These are phyloP conservation scores for Engraulis encrasicolus DNA, from an alignment of 2,113 vertebrate species.

Conservation along the genomic window DNA sequence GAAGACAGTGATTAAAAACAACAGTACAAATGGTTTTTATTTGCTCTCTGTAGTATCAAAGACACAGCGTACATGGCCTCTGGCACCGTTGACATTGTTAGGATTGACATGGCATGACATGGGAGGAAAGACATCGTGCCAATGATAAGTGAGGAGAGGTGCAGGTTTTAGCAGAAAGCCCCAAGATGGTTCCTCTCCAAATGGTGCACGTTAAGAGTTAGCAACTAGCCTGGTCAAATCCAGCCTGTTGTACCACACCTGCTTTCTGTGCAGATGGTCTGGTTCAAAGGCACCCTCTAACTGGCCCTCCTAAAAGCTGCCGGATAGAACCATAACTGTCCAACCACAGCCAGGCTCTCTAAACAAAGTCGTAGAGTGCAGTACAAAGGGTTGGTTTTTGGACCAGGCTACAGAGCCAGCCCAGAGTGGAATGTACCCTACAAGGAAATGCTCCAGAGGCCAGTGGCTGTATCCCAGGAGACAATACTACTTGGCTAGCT, in stretches of 20 bases:
- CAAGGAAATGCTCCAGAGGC: neutral
- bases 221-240: too few species aligned
- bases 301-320: too few species aligned
- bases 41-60: slow-evolving; percentile 12
- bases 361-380: too few species aligned
- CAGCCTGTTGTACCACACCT: too few species aligned
- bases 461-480: too few species aligned
- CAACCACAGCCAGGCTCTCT: too few species aligned
- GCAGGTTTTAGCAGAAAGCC: neutral
- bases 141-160: neutral
- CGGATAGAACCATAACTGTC: too few species aligned
- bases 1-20: neutral
- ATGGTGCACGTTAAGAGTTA: neutral
- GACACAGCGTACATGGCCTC: neutral
- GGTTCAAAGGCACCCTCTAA: too few species aligned
- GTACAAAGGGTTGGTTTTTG: too few species aligned
- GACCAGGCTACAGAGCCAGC: too few species aligned
- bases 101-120: neutral
- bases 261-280: too few species aligned
- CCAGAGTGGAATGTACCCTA: neutral
- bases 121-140: neutral
- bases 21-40: slow-evolving; percentile 3
- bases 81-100: neutral
- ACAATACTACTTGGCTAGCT: too few species aligned
- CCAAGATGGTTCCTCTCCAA: neutral